Evolutionary conservation across 2,888 invertebrate genomes (phyloP).

Genomic region (Drosophila heteroneura): DNA sequence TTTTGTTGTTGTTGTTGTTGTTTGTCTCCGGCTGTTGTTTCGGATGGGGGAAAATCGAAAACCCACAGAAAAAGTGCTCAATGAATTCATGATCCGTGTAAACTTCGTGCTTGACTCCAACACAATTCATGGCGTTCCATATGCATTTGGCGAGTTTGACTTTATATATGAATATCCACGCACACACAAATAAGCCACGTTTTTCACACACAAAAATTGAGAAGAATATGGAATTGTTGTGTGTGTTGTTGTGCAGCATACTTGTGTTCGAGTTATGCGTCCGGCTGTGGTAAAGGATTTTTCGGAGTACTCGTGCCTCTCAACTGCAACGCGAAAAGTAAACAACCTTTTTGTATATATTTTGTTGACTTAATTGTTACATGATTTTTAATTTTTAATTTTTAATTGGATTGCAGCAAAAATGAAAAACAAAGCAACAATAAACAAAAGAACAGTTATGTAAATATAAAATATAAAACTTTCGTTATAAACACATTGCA

Average conservation of each 20-base stretch:
- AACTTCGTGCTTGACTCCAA: constrained; percentile 4
- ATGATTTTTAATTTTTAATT: constrained; percentile 39
- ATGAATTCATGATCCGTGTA: constrained; percentile 19
- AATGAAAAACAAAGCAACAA: constrained; percentile 11
- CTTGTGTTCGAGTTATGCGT: constrained; percentile 6
- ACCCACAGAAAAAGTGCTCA: constrained; percentile 29
- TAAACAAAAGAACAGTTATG: constrained; percentile 34
- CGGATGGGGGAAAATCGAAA: constrained; percentile 27
- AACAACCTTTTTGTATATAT: constrained; percentile 66
- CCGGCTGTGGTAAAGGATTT: constrained; percentile 22
- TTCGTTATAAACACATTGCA: constrained; percentile 54
- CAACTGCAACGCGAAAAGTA: constrained; percentile 59
- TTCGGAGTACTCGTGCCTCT: constrained; percentile 6
- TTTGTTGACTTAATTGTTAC: constrained; percentile 44
- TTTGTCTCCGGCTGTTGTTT: constrained; percentile 53
- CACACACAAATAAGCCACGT: neutral
- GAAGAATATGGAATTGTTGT: neutral
- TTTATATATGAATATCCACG: neutral
- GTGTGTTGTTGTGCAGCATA: neutral
- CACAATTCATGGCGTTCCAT: constrained; percentile 7
- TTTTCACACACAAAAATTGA: neutral
- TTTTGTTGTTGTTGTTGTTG: constrained; percentile 65
- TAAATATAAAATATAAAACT: constrained; percentile 27
- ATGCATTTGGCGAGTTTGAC: neutral
- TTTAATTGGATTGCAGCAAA: constrained; percentile 33